Evolutionary conservation across 35 echinoderm and acorn worm species (phyloP).

Genomic region (Apostichopus californicus): DNA sequence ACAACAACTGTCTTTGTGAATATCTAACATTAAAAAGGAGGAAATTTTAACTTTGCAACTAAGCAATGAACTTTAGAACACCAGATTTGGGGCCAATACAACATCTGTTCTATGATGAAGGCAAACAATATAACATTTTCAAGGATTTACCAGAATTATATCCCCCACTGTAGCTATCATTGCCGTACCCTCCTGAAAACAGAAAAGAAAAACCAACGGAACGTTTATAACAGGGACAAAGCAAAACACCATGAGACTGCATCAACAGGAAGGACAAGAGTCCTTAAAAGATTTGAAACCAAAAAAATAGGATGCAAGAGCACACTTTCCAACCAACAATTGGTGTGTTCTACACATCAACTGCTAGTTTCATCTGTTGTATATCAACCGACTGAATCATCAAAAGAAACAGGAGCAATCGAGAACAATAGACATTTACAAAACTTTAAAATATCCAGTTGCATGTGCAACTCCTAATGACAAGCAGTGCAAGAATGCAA

Average conservation of each 20-base stretch:
- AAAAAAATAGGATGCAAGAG: not conserved
- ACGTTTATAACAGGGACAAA: not conserved
- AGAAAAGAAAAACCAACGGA: not conserved
- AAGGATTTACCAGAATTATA: not conserved
- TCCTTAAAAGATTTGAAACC: not conserved
- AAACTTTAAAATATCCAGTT: too few relatives aligned
- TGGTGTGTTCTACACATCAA: too few relatives aligned
- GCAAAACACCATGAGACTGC: not conserved
- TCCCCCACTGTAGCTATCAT: not conserved
- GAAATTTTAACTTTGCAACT: not conserved
- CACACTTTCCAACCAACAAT: not conserved
- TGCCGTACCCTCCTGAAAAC: not conserved
- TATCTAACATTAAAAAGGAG: not conserved
- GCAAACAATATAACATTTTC: not conserved
- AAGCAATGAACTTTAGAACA: not conserved
- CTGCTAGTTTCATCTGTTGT: too few relatives aligned
- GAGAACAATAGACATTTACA: too few relatives aligned
- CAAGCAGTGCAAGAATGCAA: too few relatives aligned
- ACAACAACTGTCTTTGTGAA: too few relatives aligned
- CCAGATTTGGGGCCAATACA: not conserved
- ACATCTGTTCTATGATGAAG: not conserved
- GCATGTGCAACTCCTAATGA: too few relatives aligned
- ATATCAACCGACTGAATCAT: too few relatives aligned
- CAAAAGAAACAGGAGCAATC: too few relatives aligned
- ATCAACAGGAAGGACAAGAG: not conserved